phyloP scores from a whole-genome alignment of 2,113 vertebrate species.

The Sula dactylatra region DNA sequence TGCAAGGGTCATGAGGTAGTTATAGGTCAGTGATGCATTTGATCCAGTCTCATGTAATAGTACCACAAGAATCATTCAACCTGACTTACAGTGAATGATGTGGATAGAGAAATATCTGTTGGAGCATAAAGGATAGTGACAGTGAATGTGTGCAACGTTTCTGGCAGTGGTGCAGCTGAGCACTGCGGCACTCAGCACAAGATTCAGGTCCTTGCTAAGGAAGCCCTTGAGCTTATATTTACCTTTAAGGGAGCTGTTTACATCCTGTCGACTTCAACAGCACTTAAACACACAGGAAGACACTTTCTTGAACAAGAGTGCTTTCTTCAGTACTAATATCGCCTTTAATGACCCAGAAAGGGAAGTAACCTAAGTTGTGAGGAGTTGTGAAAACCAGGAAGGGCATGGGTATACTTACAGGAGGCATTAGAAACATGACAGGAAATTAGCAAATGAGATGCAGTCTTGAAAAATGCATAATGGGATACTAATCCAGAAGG shows the following conservation, averaged over 20 bases:
- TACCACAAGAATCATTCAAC: neutral
- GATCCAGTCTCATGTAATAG: neutral
- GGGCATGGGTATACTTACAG: neutral
- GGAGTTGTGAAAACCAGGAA: neutral
- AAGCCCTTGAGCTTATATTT: neutral
- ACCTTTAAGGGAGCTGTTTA: neutral
- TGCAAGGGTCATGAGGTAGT: neutral
- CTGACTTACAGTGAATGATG: neutral
- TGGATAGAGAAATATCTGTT: neutral
- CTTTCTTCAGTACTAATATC: neutral
- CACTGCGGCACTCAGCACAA: neutral
- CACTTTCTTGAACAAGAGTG: neutral
- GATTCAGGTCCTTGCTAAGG: neutral
- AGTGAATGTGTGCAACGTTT: neutral
- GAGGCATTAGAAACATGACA: neutral
- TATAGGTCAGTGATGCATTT: neutral
- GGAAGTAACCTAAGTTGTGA: neutral
- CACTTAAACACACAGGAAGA: neutral
- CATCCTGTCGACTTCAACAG: neutral
- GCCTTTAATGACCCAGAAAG: neutral
- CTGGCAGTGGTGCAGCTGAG: neutral
- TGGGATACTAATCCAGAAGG: neutral
- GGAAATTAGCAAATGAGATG: neutral
- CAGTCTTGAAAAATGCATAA: neutral
- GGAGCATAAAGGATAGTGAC: neutral